Conservation (phyloP, 2,888 invertebrate genomes). For the Lathronympha strigana region DNA sequence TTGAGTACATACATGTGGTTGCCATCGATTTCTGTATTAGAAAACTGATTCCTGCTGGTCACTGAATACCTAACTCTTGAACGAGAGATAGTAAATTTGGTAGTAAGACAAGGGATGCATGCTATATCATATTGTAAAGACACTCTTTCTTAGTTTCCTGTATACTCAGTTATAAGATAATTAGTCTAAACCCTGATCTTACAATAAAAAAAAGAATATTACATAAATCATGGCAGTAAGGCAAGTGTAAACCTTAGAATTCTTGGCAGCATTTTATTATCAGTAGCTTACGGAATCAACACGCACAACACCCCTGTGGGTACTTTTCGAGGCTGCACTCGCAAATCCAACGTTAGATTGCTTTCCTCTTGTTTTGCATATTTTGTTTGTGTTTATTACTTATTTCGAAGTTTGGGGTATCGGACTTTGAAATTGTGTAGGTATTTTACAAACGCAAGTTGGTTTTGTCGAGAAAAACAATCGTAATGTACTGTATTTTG, state of each 20-base stretch:
- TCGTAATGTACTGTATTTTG: not conserved
- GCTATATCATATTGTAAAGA: too few species aligned
- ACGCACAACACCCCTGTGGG: slow-evolving; percentile 22
- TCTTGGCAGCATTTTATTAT: slow-evolving; percentile 7
- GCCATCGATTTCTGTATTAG: too few species aligned
- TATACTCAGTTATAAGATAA: too few species aligned
- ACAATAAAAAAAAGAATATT: too few species aligned
- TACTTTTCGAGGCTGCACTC: slow-evolving; percentile 20
- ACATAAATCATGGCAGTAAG: too few species aligned
- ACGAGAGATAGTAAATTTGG: too few species aligned
- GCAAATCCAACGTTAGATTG: slow-evolving; percentile 8
- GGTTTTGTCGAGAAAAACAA: not conserved
- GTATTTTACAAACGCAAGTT: not conserved
- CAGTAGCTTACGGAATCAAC: slow-evolving; percentile 5
- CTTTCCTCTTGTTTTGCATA: slow-evolving; percentile 20
- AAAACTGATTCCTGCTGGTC: too few species aligned
- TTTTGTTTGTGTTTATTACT: slow-evolving; percentile 30
- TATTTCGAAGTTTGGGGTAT: slow-evolving; percentile 6
- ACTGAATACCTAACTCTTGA: too few species aligned
- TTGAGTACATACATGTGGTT: too few species aligned
- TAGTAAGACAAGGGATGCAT: too few species aligned
- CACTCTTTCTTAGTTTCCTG: too few species aligned
- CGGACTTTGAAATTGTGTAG: not conserved
- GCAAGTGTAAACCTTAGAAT: slow-evolving; percentile 23
- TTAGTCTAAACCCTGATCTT: too few species aligned